phyloP scores from a whole-genome alignment of 2,797 vertebrate species.

The Xerus rutilus region DNA sequence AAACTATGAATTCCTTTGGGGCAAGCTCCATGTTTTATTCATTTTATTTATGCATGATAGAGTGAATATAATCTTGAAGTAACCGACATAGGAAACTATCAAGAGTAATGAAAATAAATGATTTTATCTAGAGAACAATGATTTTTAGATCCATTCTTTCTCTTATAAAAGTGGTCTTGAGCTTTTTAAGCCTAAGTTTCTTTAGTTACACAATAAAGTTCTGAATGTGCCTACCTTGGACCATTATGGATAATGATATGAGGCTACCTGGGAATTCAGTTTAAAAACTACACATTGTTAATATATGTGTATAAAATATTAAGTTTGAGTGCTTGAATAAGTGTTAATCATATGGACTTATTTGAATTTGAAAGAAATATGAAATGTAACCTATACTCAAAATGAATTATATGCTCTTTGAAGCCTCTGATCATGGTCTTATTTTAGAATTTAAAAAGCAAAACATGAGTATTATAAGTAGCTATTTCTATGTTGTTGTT shows the following conservation, averaged over 20 bases:
- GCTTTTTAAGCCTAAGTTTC: not conserved
- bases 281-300: not conserved
- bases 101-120: not conserved
- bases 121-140: not conserved
- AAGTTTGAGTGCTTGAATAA: not conserved
- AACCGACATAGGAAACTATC: not conserved
- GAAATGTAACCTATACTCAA: not conserved
- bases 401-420: not conserved
- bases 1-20: not conserved
- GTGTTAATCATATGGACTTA: not conserved
- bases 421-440: not conserved
- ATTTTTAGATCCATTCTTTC: not conserved
- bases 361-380: constrained; percentile 49
- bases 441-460: not conserved
- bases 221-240: not conserved
- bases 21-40: not conserved
- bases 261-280: constrained; percentile 22
- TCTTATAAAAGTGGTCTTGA: constrained; percentile 17
- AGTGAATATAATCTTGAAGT: not conserved
- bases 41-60: not conserved
- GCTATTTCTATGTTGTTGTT: not conserved
- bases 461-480: not conserved
- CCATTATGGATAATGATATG: not conserved
- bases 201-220: not conserved
- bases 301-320: not conserved